Conservation (phyloP, 2,888 invertebrate species). For the Leptinotarsa juncta region DNA sequence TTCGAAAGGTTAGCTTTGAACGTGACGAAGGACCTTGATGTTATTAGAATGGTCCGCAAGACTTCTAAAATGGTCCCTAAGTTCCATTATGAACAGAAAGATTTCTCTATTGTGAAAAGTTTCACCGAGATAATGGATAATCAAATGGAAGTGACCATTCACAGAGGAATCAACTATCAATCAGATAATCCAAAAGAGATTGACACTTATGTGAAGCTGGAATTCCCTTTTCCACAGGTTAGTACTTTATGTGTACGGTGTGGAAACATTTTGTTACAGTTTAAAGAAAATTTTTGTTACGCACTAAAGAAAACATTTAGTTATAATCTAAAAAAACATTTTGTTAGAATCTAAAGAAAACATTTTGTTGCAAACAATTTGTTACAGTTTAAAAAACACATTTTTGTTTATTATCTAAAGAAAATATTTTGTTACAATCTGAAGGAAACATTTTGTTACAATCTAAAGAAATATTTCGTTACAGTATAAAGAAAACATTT, state of each 20-base stretch:
- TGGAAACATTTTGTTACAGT: neutral
- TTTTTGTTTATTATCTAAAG: too few species aligned
- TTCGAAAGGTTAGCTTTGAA: conserved; percentile 84
- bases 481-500: too few species aligned
- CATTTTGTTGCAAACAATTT: too few species aligned
- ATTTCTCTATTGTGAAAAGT: conserved; percentile 91
- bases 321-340: too few species aligned
- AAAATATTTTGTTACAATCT: too few species aligned
- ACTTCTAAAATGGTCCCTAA: conserved; percentile 75
- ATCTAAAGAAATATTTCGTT: too few species aligned
- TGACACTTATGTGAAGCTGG: conserved; percentile 93
- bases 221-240: conserved; percentile 91
- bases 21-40: conserved; percentile 89
- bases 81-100: conserved; percentile 93
- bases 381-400: too few species aligned
- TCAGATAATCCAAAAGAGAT: conserved; percentile 87
- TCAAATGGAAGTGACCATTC: conserved; percentile 87
- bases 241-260: neutral
- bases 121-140: conserved; percentile 94
- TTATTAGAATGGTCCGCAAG: conserved; percentile 80
- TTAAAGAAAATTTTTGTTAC: too few species aligned
- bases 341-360: too few species aligned
- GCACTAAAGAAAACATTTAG: too few species aligned
- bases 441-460: too few species aligned
- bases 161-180: conserved; percentile 89